A percentile compares a stretch with the other conserved stretches of the same genome.
Evolutionary conservation across 2,888 invertebrate species (phyloP).

Genomic region (Ormyrus rosae): DNA sequence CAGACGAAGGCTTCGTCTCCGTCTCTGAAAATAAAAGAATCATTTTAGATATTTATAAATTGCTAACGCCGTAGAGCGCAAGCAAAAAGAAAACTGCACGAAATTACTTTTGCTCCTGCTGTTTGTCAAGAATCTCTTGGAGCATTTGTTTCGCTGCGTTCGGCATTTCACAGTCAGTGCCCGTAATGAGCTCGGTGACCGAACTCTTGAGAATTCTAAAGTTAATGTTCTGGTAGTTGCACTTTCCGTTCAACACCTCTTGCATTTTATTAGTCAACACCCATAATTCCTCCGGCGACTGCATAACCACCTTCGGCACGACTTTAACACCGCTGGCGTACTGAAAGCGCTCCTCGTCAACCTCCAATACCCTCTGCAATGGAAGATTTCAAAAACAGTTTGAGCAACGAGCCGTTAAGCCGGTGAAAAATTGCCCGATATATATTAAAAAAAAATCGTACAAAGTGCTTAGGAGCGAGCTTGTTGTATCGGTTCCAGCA

Average conservation of each 20-base stretch:
- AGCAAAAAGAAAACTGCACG: not conserved
- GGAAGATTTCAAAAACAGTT: too few relatives aligned
- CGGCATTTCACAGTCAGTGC: slow-evolving; percentile 13
- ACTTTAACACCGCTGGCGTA: slow-evolving; percentile 14
- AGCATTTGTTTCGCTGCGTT: slow-evolving; percentile 45
- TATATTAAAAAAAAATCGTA: too few relatives aligned
- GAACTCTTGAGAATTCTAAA: slow-evolving; percentile 81
- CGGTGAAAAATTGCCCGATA: too few relatives aligned
- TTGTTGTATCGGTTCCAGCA: slow-evolving; percentile 20
- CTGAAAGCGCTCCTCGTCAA: too few relatives aligned
- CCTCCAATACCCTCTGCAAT: too few relatives aligned
- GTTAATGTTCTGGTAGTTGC: slow-evolving; percentile 82
- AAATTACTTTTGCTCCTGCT: slow-evolving; percentile 6
- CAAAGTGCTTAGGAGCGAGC: not conserved
- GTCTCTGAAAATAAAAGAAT: not conserved
- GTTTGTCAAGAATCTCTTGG: not conserved
- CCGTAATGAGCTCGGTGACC: not conserved
- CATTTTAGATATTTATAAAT: too few relatives aligned
- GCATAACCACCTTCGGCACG: not conserved
- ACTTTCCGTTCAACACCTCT: slow-evolving; percentile 82
- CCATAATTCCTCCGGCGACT: slow-evolving; percentile 79
- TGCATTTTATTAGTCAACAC: slow-evolving; percentile 86
- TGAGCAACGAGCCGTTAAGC: too few relatives aligned
- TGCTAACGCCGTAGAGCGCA: too few relatives aligned
- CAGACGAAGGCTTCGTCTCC: not conserved